phyloP scores from a whole-genome alignment of 2,888 invertebrate species.

The Tethea ocularis region DNA sequence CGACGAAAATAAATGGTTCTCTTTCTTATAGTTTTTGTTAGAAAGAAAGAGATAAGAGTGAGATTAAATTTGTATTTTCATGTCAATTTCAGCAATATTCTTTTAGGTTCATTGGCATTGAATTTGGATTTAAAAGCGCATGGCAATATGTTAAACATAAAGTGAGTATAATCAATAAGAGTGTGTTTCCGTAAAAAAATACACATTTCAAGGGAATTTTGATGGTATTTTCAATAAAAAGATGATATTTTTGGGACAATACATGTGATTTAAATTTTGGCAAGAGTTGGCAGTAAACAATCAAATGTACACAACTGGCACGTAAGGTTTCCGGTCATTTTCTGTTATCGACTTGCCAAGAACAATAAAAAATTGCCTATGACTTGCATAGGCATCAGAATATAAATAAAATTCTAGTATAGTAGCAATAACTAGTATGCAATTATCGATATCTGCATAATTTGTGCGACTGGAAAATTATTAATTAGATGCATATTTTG shows the following conservation, averaged over 20 bases:
- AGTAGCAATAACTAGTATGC: background rate
- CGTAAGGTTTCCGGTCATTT: slow-evolving; percentile 41
- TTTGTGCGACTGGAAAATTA: background rate
- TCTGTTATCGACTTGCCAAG: slow-evolving; percentile 32
- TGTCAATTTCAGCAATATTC: no score
- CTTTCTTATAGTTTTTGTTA: no score
- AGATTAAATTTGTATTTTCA: no score
- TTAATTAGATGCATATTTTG: background rate
- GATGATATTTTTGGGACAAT: slow-evolving; percentile 10
- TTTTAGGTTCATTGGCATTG: no score
- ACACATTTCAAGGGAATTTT: background rate
- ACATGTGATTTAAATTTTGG: slow-evolving; percentile 41
- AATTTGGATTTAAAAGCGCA: background rate
- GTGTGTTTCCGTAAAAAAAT: background rate
- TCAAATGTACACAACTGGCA: slow-evolving; percentile 26
- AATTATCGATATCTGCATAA: background rate
- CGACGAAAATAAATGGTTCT: no score
- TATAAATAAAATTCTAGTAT: background rate
- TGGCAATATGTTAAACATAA: no score
- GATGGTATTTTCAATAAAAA: no score
- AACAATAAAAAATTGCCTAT: slow-evolving; percentile 31
- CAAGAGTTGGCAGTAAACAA: slow-evolving; percentile 40
- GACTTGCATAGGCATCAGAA: slow-evolving; percentile 9
- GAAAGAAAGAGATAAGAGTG: no score
- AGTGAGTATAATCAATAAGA: background rate